Evolutionary conservation across 2,888 invertebrate species (phyloP).

Genomic region (Amblyjoppa fuscipennis): DNA sequence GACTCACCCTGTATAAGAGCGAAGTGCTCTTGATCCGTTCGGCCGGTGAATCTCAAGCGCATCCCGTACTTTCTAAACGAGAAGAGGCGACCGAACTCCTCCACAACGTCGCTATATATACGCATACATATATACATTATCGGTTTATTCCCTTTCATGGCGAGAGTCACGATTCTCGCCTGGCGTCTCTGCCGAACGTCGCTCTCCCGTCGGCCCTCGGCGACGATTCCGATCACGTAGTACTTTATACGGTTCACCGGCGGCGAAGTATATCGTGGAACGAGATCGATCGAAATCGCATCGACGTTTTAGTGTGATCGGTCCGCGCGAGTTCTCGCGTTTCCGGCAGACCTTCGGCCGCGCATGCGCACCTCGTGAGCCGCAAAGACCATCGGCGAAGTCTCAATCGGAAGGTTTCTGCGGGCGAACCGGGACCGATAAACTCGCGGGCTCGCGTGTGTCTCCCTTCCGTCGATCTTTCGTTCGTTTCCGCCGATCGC

Average conservation of each 20-base stretch:
- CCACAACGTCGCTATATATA: slow-evolving; percentile 21
- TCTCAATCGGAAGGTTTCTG: background rate
- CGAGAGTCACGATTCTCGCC: slow-evolving; percentile 60
- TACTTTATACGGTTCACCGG: slow-evolving; percentile 18
- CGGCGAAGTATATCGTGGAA: slow-evolving; percentile 38
- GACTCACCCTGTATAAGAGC: slow-evolving; percentile 42
- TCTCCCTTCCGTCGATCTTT: no score
- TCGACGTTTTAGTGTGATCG: slow-evolving; percentile 46
- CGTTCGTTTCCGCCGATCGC: no score
- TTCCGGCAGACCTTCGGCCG: slow-evolving; percentile 45
- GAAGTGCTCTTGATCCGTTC: slow-evolving; percentile 56
- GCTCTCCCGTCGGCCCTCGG: slow-evolving; percentile 31
- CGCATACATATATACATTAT: slow-evolving; percentile 36
- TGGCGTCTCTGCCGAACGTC: slow-evolving; percentile 5
- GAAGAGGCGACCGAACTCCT: slow-evolving; percentile 50
- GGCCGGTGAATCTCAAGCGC: slow-evolving; percentile 45
- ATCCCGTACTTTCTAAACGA: slow-evolving; percentile 66
- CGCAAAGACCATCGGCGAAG: background rate
- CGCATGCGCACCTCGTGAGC: background rate
- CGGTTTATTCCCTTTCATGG: slow-evolving; percentile 49
- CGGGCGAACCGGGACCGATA: no score
- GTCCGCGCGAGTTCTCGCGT: slow-evolving; percentile 5
- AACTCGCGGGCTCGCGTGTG: no score
- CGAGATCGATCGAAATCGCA: slow-evolving; percentile 48
- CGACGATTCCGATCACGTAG: slow-evolving; percentile 47